phyloP scores from a whole-genome alignment of 2,888 invertebrate species.

The Silvanus unidentatus region DNA sequence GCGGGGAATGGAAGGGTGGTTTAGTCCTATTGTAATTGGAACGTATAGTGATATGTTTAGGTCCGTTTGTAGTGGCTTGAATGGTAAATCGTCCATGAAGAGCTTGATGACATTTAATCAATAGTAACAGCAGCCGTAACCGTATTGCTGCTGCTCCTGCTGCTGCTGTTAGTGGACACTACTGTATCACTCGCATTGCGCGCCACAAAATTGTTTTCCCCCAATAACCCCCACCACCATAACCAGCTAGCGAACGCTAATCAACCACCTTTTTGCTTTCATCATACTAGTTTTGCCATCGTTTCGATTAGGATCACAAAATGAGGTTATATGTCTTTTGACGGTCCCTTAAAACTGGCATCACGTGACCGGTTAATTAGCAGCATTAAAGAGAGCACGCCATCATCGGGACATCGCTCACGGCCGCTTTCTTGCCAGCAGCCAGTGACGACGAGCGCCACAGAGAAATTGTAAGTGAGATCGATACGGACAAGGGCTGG shows the following conservation, averaged over 20 bases:
- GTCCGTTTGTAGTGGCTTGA: slow-evolving; percentile 30
- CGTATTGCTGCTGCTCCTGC: slow-evolving; percentile 6
- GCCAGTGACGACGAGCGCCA: no score
- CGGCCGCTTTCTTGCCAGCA: slow-evolving; percentile 31
- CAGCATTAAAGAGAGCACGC: slow-evolving; percentile 42
- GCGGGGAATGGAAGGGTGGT: slow-evolving; percentile 18
- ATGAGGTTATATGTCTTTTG: no score
- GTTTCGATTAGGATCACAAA: no score
- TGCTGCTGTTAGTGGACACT: slow-evolving; percentile 26
- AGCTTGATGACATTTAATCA: slow-evolving; percentile 44
- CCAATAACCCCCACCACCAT: no score
- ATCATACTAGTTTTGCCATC: no score
- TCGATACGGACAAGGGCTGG: slow-evolving; percentile 7
- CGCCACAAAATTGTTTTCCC: not conserved
- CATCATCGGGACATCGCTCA: slow-evolving; percentile 37
- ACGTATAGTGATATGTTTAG: slow-evolving; percentile 22
- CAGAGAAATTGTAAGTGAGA: no score
- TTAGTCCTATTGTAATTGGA: slow-evolving; percentile 19
- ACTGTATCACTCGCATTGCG: not conserved
- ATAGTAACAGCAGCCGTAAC: slow-evolving; percentile 25
- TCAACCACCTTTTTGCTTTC: no score
- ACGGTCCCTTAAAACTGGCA: no score
- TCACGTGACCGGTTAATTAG: slow-evolving; percentile 44
- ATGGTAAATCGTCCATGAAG: slow-evolving; percentile 43
- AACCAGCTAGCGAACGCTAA: no score